phyloP scores from a whole-genome alignment of 2,113 vertebrate species.

The Ovibos moschatus region DNA sequence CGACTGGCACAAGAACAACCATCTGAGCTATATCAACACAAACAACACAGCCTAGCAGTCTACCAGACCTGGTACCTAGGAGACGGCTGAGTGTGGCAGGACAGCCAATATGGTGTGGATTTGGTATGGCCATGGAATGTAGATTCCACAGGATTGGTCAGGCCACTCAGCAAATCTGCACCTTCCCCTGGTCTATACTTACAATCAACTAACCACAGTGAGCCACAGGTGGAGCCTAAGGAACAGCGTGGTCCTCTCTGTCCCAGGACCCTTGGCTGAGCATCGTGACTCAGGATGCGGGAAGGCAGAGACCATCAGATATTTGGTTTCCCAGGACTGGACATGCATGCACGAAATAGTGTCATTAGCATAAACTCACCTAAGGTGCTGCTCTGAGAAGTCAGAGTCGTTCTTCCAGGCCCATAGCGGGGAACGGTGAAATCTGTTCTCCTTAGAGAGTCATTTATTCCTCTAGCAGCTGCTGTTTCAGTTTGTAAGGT shows the following conservation, averaged over 20 bases:
- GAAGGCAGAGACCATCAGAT: neutral
- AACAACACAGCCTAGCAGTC: neutral
- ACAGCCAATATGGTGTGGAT: neutral
- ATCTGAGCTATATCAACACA: neutral
- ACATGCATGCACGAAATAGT: neutral
- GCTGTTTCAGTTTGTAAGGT: neutral
- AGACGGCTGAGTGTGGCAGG: accelerated
- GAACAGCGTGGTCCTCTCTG: neutral
- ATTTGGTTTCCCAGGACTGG: neutral
- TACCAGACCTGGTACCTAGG: neutral
- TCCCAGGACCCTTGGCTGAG: neutral
- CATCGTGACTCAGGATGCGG: neutral
- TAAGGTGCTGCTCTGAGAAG: neutral
- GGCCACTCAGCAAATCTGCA: neutral
- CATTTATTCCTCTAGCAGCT: neutral
- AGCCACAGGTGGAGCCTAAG: neutral
- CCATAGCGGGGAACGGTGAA: neutral
- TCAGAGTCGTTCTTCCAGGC: neutral
- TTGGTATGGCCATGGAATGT: neutral
- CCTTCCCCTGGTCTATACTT: neutral
- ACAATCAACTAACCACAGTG: neutral
- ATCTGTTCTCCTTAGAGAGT: accelerated
- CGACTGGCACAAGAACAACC: neutral
- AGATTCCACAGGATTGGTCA: neutral
- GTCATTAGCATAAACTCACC: conserved; percentile 57